Base-by-base conservation (phyloP, 2,888 invertebrate species). In the Xiphydria camelus region DNA sequence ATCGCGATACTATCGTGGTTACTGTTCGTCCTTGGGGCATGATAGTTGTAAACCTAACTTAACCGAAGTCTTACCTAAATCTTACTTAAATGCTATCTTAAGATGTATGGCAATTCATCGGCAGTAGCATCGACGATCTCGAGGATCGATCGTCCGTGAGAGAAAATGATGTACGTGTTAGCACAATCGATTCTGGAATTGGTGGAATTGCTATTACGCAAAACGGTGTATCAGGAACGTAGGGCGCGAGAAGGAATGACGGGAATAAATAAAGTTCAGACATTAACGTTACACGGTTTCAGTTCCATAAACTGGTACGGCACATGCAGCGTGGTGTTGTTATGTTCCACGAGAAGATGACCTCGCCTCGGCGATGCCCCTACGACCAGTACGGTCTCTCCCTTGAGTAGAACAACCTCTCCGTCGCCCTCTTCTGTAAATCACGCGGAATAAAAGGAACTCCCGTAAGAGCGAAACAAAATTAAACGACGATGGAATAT, bases 351-450 rank as follows among this genome's bases (percentile, higher is more conserved):
- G 60, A 91, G 82, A 58, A 95, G 82, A 78, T 91, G 92, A 0
- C 95, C 95, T 59, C 92, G 84, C 45, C 88, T 83, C 41, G 86
- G 82, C 26, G 94, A 93, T 35, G 93, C 90, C 51, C 94, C 94
- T 29, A 94, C 84, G 38, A 93, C 94, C 45, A 89, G 81, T 54
- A 96, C 94, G 37, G 86, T 81, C 75, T 94, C 93, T 43, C 94
- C 94, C 76, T 90, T 88, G 65, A 87, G 81, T 45, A 89, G 73
- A 36, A 85, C 83, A 19, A 82, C 78, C 29, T 83, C 83, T n/a
- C 81, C 81, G 10, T 76, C 77, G 47, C 79, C 76, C 56, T 68
- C 73, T 61, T 75, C 75, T 75, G 26, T n/a, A n/a, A n/a, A n/a
- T n/a, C n/a, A n/a, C n/a, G n/a, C n/a, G n/a, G n/a, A n/a, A 37